A percentile compares a stretch with the other conserved stretches of the same genome.
These are phyloP conservation scores for Panagrolaimus sp. DNA, from an alignment of 1,140 invertebrate species.

Conservation along the genomic window DNA sequence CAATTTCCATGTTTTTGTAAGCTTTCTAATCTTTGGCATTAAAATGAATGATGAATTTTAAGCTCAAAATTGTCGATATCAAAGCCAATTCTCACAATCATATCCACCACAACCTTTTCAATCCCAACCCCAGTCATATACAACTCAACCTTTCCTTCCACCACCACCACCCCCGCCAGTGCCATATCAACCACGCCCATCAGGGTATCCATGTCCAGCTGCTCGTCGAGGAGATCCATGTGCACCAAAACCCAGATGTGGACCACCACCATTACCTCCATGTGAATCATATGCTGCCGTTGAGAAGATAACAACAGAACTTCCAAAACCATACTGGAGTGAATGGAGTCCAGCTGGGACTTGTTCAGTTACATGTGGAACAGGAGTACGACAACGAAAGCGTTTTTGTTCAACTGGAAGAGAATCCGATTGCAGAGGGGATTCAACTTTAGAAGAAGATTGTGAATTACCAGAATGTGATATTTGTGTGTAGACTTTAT, in stretches of 20 bases:
- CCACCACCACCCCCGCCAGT: too few relatives aligned
- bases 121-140: too few relatives aligned
- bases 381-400: constrained; percentile 26
- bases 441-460: constrained; percentile 35
- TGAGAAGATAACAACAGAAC: background rate
- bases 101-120: background rate
- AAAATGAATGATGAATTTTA: background rate
- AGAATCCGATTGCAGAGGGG: constrained; percentile 27
- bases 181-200: too few relatives aligned
- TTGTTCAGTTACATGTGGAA: constrained; percentile 34
- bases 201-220: background rate
- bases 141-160: too few relatives aligned
- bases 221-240: constrained; percentile 6
- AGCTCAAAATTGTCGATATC: background rate
- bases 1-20: constrained; percentile 12
- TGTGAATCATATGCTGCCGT: too few relatives aligned
- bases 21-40: background rate
- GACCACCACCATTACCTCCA: background rate
- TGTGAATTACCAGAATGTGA: constrained; percentile 33
- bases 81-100: background rate
- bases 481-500: too few relatives aligned
- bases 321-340: constrained; percentile 15
- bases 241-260: background rate
- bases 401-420: constrained; percentile 32
- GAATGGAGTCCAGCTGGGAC: constrained; percentile 27